These are phyloP conservation scores for Paracyclopina nana DNA, from an alignment of 1,140 invertebrate genomes.

Conservation along the genomic window DNA sequence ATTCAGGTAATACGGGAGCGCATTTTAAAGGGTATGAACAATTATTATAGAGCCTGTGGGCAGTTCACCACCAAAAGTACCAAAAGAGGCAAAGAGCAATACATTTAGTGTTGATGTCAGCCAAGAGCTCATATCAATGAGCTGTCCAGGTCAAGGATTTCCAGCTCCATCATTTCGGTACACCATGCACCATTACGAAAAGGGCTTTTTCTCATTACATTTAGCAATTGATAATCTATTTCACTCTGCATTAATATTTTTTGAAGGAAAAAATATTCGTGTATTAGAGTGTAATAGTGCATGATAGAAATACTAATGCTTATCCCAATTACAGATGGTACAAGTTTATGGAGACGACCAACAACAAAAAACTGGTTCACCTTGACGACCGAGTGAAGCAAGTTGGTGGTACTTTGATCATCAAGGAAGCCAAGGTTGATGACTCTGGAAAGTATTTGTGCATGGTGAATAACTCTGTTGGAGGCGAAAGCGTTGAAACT, in stretches of 20 bases:
- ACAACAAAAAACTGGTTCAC: constrained; percentile 55
- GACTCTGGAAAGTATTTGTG: constrained; percentile 85
- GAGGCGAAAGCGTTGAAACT: constrained; percentile 74
- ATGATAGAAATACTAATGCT: too few species aligned
- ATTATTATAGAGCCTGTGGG: constrained; percentile 9
- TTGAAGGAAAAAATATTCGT: neutral
- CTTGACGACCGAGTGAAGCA: constrained; percentile 70
- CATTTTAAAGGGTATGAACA: too few species aligned
- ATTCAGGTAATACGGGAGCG: too few species aligned
- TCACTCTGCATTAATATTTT: too few species aligned
- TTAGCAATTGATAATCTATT: too few species aligned
- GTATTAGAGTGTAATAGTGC: neutral
- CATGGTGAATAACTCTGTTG: constrained; percentile 80
- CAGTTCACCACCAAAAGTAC: constrained; percentile 16
- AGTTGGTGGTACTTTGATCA: constrained; percentile 79
- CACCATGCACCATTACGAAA: too few species aligned
- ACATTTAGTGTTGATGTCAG: constrained; percentile 9
- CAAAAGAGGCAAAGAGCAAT: constrained; percentile 1
- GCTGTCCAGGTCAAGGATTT: constrained; percentile 13
- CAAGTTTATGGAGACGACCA: constrained; percentile 68
- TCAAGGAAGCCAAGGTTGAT: constrained; percentile 65
- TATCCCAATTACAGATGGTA: constrained; percentile 49
- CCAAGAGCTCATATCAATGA: neutral
- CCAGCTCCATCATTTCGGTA: too few species aligned
- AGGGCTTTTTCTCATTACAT: too few species aligned